Evolutionary conservation across 2,888 invertebrate species (phyloP), one percentile per base, ranked within the genome.

Genomic region (Amorpha juglandis): DNA sequence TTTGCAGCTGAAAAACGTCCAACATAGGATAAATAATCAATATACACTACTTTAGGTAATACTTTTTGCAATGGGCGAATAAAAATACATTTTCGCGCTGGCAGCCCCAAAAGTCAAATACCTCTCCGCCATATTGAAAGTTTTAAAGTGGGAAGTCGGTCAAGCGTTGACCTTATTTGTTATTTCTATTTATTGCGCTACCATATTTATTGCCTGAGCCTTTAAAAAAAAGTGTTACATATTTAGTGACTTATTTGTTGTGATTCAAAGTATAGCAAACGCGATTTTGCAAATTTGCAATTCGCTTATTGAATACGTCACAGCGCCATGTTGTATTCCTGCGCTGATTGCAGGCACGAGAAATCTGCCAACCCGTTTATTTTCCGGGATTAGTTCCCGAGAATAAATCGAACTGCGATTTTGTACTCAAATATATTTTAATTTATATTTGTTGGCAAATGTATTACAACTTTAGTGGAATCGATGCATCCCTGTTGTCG

Each of bases 301-400:
- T 88, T 88, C 84, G 84, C 86, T 85, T 88, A 87, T 87, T 86
- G 90, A 86, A 91, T 90, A 92, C 89, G 92, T 93, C 92, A 93
- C 87, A 93, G 90, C 93, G 93, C 93, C 93, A 94, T 94, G 93
- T 94, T 94, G 93, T 94, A 93, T 93, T 90, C 93, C 92, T 92
- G 93, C 93, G 90, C 91, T 92, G 93, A 93, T 92, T 92, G 93
- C 93, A 92, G 93, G 92, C 92, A 90, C 91, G 92, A 93, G 91
- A 93, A 89, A 92, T 92, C 91, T 93, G 92, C 93, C 92, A 93
- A 93, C 89, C 91, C 90, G 91, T 90, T 89, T 92, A 92, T 91
- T 92, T 92, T 92, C 89, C 89, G 93, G 93, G 92, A 91, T 83
- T 92, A 91, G 84, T 87, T 86, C 91, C 91, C 90, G 88, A 88